These are phyloP conservation scores for Nyctereutes procyonoides DNA, from an alignment of 2,113 vertebrate genomes.

Conservation along the genomic window DNA sequence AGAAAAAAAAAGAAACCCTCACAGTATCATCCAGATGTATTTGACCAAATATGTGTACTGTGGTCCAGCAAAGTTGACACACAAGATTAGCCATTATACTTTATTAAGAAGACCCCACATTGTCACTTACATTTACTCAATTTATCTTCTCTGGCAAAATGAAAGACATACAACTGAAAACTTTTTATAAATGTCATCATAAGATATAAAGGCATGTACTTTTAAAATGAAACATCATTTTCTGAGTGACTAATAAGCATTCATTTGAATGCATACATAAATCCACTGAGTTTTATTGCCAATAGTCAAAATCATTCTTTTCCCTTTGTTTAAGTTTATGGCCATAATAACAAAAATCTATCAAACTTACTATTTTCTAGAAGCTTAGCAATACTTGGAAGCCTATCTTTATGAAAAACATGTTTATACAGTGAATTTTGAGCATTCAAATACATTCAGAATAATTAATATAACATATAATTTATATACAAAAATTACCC, in stretches of 20 bases:
- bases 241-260: background rate
- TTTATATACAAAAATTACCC: slow-evolving; percentile 46
- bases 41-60: background rate
- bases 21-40: background rate
- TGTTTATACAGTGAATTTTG: slow-evolving; percentile 24
- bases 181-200: background rate
- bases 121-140: background rate
- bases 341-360: background rate
- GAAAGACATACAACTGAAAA: background rate
- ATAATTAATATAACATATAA: slow-evolving; percentile 47
- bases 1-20: background rate
- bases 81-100: background rate
- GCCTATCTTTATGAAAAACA: background rate
- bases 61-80: background rate
- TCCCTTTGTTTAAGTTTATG: slow-evolving; percentile 38
- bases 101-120: background rate
- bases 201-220: background rate
- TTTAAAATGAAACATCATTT: slow-evolving; percentile 14
- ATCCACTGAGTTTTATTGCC: background rate
- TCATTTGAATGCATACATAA: background rate
- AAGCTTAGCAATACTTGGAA: background rate
- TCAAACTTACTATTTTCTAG: background rate
- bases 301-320: background rate
- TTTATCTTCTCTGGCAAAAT: slow-evolving; percentile 12
- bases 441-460: slow-evolving; percentile 57